Percentiles rank a stretch among this genome's conserved stretches.
Evolutionary conservation across 2,113 vertebrate genomes (phyloP).

Genomic region (Bubalus kerabau): DNA sequence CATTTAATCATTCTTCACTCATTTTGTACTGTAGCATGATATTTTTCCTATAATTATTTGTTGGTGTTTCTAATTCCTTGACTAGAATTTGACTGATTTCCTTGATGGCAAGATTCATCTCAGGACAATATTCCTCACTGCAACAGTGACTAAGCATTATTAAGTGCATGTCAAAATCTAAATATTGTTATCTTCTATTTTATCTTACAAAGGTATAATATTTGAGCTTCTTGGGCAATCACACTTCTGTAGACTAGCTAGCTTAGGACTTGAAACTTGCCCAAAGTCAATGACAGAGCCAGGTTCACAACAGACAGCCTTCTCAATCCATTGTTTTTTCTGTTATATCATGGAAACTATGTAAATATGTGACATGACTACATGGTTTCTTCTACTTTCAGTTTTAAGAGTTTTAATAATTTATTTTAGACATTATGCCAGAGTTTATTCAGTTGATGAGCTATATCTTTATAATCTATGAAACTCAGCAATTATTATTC

Average conservation of each 20-base stretch:
- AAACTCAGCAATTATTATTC: background rate
- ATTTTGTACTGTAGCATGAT: background rate
- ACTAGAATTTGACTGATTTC: background rate
- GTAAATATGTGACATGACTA: background rate
- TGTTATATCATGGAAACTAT: background rate
- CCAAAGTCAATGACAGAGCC: background rate
- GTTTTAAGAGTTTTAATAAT: slow-evolving; percentile 18
- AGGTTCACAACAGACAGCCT: background rate
- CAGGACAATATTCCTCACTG: background rate
- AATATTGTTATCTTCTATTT: background rate
- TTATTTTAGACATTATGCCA: slow-evolving; percentile 6
- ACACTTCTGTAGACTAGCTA: background rate
- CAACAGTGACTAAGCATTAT: background rate
- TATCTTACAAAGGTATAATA: background rate
- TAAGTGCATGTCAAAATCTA: background rate
- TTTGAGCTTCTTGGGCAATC: background rate
- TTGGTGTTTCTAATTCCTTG: background rate
- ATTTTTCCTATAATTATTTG: background rate
- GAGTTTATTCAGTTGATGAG: background rate
- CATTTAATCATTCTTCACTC: background rate
- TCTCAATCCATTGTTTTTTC: background rate
- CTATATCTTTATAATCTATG: background rate
- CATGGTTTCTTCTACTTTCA: background rate
- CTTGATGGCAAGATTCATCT: background rate
- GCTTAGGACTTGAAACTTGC: background rate